These are phyloP conservation scores for Ceramica pisi DNA, from an alignment of 2,888 invertebrate species.

Conservation along the genomic window DNA sequence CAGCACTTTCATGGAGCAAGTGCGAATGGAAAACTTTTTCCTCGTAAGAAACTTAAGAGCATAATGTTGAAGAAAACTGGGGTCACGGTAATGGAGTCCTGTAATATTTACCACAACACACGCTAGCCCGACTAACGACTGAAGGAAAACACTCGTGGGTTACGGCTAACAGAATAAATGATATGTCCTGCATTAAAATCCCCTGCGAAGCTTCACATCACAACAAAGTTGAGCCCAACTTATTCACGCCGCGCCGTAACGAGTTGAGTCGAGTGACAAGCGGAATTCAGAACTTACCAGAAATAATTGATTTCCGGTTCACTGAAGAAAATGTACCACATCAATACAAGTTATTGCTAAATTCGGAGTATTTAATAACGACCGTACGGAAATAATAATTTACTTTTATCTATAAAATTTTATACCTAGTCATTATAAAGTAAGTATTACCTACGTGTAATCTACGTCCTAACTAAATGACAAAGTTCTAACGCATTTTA, in stretches of 20 bases:
- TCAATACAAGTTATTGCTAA: conserved; percentile 46
- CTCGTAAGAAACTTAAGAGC: conserved; percentile 11
- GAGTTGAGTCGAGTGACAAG: conserved; percentile 39
- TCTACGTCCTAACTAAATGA: not conserved
- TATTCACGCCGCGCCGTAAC: conserved; percentile 28
- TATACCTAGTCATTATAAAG: not conserved
- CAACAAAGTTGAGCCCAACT: conserved; percentile 34
- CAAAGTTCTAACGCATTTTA: not conserved
- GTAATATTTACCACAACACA: conserved; percentile 41
- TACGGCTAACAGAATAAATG: conserved; percentile 40
- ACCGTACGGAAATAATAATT: not conserved
- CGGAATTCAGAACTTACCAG: conserved; percentile 30
- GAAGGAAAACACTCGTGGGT: conserved; percentile 21
- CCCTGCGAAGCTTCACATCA: conserved; percentile 12
- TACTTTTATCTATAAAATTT: not conserved
- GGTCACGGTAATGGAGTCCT: conserved; percentile 16
- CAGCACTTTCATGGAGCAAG: not conserved
- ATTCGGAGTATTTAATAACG: conserved; percentile 9
- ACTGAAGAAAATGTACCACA: conserved; percentile 27
- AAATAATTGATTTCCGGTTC: conserved; percentile 45
- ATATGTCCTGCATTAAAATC: conserved; percentile 38
- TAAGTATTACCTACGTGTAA: not conserved
- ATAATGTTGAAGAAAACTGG: conserved; percentile 18
- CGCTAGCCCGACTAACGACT: conserved; percentile 8
- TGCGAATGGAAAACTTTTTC: conserved; percentile 2